phyloP scores from a whole-genome alignment of 2,797 vertebrate genomes.

The Lepilemur ruficaudatus region DNA sequence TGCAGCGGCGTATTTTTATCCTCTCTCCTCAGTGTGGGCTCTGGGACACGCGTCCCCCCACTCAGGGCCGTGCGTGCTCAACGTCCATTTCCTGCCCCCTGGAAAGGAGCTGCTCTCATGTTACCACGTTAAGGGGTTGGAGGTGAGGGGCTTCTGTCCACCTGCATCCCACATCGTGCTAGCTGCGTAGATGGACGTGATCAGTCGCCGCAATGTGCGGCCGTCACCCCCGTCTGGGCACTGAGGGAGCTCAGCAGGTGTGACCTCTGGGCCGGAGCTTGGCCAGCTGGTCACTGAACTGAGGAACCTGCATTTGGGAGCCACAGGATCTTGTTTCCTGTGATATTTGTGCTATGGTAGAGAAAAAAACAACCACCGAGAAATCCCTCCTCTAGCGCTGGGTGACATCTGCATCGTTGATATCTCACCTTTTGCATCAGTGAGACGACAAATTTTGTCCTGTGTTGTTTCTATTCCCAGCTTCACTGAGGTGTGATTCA shows the following conservation, averaged over 20 bases:
- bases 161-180: neutral
- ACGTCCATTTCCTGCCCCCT: neutral
- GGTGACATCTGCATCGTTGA: fast-evolving
- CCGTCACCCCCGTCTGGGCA: neutral
- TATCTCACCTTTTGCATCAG: too few species aligned
- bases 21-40: fast-evolving
- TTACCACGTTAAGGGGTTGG: too few species aligned
- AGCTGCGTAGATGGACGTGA: neutral
- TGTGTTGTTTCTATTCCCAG: neutral
- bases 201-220: neutral
- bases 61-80: fast-evolving
- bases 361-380: neutral
- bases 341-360: neutral
- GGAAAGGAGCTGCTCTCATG: fast-evolving
- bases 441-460: neutral
- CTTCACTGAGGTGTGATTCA: neutral
- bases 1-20: neutral
- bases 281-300: neutral
- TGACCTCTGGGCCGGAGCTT: neutral
- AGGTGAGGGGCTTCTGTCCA: fast-evolving
- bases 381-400: fast-evolving
- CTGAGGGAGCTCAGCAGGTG: neutral
- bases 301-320: neutral
- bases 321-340: fast-evolving
- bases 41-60: fast-evolving